A percentile compares a stretch with the other conserved stretches of the same genome.
Conservation (phyloP, 23 tunicate genomes). For the Ciona savignyi region DNA sequence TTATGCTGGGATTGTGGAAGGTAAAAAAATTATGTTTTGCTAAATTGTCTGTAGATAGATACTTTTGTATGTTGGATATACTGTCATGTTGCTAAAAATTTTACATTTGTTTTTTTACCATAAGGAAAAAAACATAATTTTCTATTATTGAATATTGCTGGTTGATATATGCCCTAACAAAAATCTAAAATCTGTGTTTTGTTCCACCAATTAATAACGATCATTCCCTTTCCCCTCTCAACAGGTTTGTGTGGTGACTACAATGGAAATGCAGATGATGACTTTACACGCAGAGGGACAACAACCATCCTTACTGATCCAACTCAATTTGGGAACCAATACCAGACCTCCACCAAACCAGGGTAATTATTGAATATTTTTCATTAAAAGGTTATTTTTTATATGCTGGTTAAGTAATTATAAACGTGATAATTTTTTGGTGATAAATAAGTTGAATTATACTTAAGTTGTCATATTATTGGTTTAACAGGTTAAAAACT, state of each 20-base stretch:
- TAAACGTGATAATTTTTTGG: too few species aligned
- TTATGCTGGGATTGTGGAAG: conserved; percentile 37
- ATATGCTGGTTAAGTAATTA: too few species aligned
- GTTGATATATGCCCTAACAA: too few species aligned
- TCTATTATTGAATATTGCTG: too few species aligned
- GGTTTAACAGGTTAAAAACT: too few species aligned
- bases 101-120: too few species aligned
- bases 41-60: background rate
- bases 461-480: too few species aligned
- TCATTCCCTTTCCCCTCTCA: too few species aligned
- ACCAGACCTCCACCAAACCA: conserved; percentile 24
- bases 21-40: conserved; percentile 8
- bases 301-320: conserved; percentile 14
- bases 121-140: too few species aligned
- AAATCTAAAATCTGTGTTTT: too few species aligned
- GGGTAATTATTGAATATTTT: conserved; percentile 10
- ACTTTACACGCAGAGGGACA: conserved; percentile 22
- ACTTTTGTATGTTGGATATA: conserved; percentile 8
- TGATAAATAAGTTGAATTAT: too few species aligned
- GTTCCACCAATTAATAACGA: too few species aligned
- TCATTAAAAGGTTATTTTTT: background rate
- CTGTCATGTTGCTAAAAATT: background rate
- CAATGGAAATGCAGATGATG: conserved; percentile 53
- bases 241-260: conserved; percentile 67
- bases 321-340: conserved; percentile 36